Evolutionary conservation across 2,888 invertebrate genomes (phyloP).

Genomic region (Stenotaenia linearis): DNA sequence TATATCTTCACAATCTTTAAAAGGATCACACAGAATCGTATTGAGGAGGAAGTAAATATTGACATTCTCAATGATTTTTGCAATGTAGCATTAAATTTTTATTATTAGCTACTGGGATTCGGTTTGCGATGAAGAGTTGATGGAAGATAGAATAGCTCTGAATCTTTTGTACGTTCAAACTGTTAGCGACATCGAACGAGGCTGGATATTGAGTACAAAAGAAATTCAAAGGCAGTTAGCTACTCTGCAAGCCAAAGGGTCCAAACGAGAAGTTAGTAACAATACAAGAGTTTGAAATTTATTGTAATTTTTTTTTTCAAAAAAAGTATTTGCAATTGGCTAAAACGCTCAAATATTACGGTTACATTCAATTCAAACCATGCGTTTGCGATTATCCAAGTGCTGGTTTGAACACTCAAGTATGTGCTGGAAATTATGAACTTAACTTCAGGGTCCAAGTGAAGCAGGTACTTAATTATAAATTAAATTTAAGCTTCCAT

Average conservation of each 20-base stretch:
- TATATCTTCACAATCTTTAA: constrained; percentile 77
- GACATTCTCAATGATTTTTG: not conserved
- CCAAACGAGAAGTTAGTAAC: constrained; percentile 67
- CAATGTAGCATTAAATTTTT: too few relatives aligned
- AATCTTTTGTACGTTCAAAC: constrained; percentile 84
- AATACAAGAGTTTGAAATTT: not conserved
- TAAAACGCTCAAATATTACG: constrained; percentile 78
- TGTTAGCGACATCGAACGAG: constrained; percentile 75
- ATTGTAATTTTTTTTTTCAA: constrained; percentile 42
- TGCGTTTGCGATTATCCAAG: constrained; percentile 72
- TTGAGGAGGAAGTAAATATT: constrained; percentile 69
- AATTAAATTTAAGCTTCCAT: too few relatives aligned
- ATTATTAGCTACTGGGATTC: constrained; percentile 79
- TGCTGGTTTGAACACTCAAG: constrained; percentile 60
- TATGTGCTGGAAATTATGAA: constrained; percentile 81
- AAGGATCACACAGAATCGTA: constrained; percentile 68
- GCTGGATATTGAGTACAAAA: constrained; percentile 72
- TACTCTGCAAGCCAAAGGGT: constrained; percentile 65
- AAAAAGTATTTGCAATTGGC: constrained; percentile 86
- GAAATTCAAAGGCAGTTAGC: constrained; percentile 64
- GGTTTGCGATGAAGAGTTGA: constrained; percentile 71
- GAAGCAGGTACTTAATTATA: constrained; percentile 38
- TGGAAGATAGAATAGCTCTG: constrained; percentile 72
- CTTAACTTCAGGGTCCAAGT: constrained; percentile 60
- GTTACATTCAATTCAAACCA: constrained; percentile 72